phyloP scores from a whole-genome alignment of 2,888 invertebrate species.

The Globia sparganii region DNA sequence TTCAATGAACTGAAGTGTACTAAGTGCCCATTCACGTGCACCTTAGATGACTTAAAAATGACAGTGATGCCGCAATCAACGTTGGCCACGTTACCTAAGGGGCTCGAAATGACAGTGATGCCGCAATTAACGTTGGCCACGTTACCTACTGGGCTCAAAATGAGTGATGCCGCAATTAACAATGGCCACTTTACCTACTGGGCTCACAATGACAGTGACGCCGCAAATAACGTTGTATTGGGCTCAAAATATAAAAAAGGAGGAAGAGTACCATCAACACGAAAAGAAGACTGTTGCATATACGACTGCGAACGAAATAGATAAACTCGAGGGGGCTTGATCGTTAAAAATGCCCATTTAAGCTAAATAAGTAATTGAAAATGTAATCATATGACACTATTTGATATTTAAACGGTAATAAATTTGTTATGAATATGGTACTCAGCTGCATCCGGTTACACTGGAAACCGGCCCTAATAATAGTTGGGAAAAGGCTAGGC shows the following conservation, averaged over 20 bases:
- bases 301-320: neutral
- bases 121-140: too few relatives aligned
- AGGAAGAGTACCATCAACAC: too few relatives aligned
- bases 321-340: neutral
- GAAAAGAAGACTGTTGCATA: too few relatives aligned
- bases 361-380: neutral
- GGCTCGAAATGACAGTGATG: too few relatives aligned
- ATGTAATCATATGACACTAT: neutral
- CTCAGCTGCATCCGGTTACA: neutral
- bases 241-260: too few relatives aligned
- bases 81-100: neutral
- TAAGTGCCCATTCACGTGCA: neutral
- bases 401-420: neutral
- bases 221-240: too few relatives aligned
- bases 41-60: too few relatives aligned
- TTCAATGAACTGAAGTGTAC: too few relatives aligned
- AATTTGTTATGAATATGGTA: neutral
- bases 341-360: too few relatives aligned
- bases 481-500: neutral
- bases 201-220: too few relatives aligned
- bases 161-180: neutral
- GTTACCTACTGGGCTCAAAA: too few relatives aligned
- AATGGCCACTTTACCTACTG: neutral
- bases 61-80: neutral
- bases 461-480: neutral